Base-by-base conservation (phyloP, 2,113 vertebrate genomes). In the Microcebus tavaratra region DNA sequence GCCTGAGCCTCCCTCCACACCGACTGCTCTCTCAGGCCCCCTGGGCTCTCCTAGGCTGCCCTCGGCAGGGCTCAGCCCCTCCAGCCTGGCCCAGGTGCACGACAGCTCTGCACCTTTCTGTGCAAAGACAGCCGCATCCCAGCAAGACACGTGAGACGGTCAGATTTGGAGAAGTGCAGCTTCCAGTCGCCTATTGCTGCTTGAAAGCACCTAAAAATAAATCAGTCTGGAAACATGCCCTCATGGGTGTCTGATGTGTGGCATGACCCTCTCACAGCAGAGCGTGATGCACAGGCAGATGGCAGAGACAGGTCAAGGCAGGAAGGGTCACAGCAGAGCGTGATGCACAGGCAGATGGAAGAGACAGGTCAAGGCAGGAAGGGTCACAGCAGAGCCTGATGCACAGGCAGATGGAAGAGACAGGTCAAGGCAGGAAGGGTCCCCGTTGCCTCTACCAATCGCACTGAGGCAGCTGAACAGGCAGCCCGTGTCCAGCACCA, bases 381-480 rank as follows among this genome's bases (percentile, higher is more conserved):
- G n/a, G n/a, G n/a, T n/a, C n/a, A n/a, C n/a, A n/a, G n/a, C 20
- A 14, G 15, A 3, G 21, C 6, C 2, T 21, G 5, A 75, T 8
- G 23, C 11, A 9, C 1, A 21, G 10, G 48, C 14, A 63, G 5
- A 6, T 67, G 48, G 39, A 53, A 75, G 27, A 80, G 23, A 45
- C 5, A 23, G 25, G 65, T 80, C 72, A 42, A 25, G 42, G n/a
- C 34, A 29, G 12, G 34, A 29, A 5, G 1, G 3, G 15, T 48
- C 65, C 36, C 5, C 6, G 5, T 10, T 11, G 53, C 11, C 50
- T 55, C 50, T 75, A 8, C 20, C 25, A 83, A 39, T 78, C 12
- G 18, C 39, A 18, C 23, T 17, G 27, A 21, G 63, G 20, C 11
- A 8, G 6, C 42, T 45, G 42, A 45, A 8, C 8, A 23, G 10